Percentiles rank a stretch among this genome's conserved stretches.
Evolutionary conservation across 2,113 vertebrate genomes (phyloP).

Genomic region (Scophthalmus maximus): DNA sequence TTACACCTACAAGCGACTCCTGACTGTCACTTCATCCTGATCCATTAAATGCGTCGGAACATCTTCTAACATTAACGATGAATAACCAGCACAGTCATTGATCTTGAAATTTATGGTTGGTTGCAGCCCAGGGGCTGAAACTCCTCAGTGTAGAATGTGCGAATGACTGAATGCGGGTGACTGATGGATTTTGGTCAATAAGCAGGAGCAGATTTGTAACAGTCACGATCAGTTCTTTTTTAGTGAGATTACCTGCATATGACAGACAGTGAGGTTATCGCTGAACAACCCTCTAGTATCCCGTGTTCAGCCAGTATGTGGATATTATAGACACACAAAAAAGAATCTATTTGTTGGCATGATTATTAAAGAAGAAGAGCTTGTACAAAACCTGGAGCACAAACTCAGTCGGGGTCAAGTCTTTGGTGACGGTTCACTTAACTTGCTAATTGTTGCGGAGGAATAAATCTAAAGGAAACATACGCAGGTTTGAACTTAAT

Average conservation of each 20-base stretch:
- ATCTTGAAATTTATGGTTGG: no score
- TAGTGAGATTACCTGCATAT: neutral
- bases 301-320: neutral
- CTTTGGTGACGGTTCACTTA: slow-evolving; percentile 29
- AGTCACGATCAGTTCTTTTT: neutral
- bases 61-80: no score
- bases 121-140: neutral
- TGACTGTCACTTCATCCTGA: neutral
- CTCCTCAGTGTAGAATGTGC: neutral
- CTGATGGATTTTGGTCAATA: neutral
- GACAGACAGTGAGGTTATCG: neutral
- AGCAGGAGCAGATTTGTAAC: neutral
- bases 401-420: neutral
- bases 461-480: neutral
- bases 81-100: no score
- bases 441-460: neutral
- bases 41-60: no score
- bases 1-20: neutral
- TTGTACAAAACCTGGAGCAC: slow-evolving; percentile 10
- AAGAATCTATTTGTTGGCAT: neutral
- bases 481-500: slow-evolving; percentile 1
- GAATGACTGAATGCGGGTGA: no score
- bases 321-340: neutral
- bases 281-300: neutral
- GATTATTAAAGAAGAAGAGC: no score